Evolutionary conservation across 2,113 vertebrate genomes (phyloP).

Genomic region (Alaudala cheleensis): DNA sequence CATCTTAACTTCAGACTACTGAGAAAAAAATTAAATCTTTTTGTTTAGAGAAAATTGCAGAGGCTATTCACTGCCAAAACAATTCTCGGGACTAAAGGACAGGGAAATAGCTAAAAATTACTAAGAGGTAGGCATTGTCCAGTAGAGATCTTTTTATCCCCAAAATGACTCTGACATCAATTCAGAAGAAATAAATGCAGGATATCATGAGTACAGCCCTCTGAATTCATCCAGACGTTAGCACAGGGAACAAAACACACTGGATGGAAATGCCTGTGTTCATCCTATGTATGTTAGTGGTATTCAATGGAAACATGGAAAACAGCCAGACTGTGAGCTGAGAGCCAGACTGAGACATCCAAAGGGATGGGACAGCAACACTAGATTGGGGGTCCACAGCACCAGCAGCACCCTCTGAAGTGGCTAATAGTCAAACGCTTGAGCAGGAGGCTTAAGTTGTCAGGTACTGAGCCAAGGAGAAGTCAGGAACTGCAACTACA

Average conservation of each 20-base stretch:
- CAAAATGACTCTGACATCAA: background rate
- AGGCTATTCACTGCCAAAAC: background rate
- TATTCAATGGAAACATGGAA: rapidly evolving
- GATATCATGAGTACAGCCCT: background rate
- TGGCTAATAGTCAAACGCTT: background rate
- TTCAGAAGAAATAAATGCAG: background rate
- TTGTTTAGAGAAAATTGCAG: background rate
- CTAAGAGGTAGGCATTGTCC: background rate
- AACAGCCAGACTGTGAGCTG: background rate
- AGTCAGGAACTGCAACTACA: background rate
- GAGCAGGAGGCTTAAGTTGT: background rate
- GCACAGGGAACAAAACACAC: background rate
- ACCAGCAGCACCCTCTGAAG: background rate
- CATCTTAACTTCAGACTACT: background rate
- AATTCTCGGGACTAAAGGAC: background rate
- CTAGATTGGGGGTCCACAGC: background rate
- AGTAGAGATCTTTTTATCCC: background rate
- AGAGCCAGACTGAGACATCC: background rate
- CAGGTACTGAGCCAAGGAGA: background rate
- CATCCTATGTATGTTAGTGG: rapidly evolving
- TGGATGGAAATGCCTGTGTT: background rate
- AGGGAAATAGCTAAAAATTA: background rate
- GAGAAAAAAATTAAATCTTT: background rate
- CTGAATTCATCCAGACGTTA: background rate
- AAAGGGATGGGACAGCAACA: background rate